Evolutionary conservation across 2,113 vertebrate species (phyloP), one percentile per base, ranked within the genome.

Genomic region (Sinocyclocheilus maitianheensis): DNA sequence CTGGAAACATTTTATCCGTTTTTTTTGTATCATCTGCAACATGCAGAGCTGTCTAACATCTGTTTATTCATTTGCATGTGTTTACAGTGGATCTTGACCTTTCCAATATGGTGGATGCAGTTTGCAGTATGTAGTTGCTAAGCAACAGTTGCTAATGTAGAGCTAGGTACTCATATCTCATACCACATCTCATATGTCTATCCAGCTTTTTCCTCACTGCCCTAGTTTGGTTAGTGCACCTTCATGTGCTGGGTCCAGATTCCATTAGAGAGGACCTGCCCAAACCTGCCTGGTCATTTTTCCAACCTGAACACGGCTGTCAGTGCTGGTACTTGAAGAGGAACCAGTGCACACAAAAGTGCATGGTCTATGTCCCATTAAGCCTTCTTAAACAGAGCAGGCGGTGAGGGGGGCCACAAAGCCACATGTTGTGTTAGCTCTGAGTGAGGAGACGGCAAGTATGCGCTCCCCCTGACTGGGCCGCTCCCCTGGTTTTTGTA

Each of bases 341-440:
- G 81, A 84, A 55, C 16, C 86, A 83, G 79, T 85, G 84, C 88
- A 89, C 84, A 91, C 84, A 87, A 40, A 87, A 89, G 85, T 84
- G 83, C 81, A 77, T 88, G 89, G 87, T 92, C 88, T 80, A 37
- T 90, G 90, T 91, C 89, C 88, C 89, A 86, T 89, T 89, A 90
- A 90, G 84, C 84, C 51, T 72, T 86, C 75, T 84, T 88, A 82
- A 91, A 91, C 89, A 89, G 89, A 91, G 84, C 87, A 83, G 87
- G 89, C 87, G 78, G 82, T 43, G 14, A 85, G 90, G 84, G 89
- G 74, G 81, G 87, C 85, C 83, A 90, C 88, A 90, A 88, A 92
- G 86, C 90, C 91, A 89, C 85, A 88, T 91, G 92, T 90, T 92
- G 90, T 89, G 88, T 88, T 90, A 87, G 90, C 87, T 91, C 85